Conservation (phyloP, 2,888 invertebrate species). For the Nomada flava region DNA sequence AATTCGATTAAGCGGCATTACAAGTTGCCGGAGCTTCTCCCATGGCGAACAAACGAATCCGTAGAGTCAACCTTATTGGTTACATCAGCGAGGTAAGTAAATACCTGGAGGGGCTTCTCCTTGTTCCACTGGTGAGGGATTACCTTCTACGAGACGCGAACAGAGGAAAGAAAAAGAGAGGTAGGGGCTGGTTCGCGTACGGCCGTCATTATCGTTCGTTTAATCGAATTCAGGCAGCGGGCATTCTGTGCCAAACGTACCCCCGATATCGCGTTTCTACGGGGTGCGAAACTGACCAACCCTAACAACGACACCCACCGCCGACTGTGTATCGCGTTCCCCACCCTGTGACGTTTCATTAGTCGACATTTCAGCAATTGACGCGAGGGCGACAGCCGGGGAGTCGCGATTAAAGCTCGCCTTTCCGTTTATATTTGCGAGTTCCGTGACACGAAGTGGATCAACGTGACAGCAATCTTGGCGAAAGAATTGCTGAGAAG, state of each 20-base stretch:
- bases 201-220: slow-evolving; percentile 62
- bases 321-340: background rate
- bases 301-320: slow-evolving; percentile 17
- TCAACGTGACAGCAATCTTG: background rate
- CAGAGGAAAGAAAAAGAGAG: background rate
- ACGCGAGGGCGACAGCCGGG: background rate
- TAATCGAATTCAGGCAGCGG: slow-evolving; percentile 66
- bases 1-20: slow-evolving; percentile 55
- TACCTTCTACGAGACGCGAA: slow-evolving; percentile 41
- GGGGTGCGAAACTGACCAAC: slow-evolving; percentile 28
- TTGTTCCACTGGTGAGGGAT: slow-evolving; percentile 58
- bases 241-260: slow-evolving; percentile 55
- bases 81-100: slow-evolving; percentile 58
- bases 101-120: slow-evolving; percentile 63
- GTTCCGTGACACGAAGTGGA: background rate
- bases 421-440: background rate
- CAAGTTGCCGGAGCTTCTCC: slow-evolving; percentile 21
- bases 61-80: slow-evolving; percentile 62
- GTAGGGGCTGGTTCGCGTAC: slow-evolving; percentile 36
- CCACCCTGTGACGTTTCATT: background rate
- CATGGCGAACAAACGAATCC: slow-evolving; percentile 54
- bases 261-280: slow-evolving; percentile 32
- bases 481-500: background rate
- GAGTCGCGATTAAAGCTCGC: background rate
- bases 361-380: slow-evolving; percentile 1